phyloP scores from a whole-genome alignment of 1,140 invertebrate genomes.

The Atta cephalotes region DNA sequence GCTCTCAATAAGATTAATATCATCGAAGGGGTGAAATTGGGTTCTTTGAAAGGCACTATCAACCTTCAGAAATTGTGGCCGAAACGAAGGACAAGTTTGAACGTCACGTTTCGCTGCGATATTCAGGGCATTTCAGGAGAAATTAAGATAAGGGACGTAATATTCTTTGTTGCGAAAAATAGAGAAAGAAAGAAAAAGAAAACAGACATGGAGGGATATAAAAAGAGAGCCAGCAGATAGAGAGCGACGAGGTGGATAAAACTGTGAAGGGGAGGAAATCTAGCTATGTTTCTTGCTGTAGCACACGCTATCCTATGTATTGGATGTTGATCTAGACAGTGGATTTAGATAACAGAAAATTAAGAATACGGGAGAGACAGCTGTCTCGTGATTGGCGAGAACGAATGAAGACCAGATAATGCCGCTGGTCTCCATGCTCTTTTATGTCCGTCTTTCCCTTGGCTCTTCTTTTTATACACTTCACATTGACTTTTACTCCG shows the following conservation, averaged over 20 bases:
- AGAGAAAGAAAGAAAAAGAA: constrained; percentile 15
- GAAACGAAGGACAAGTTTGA: constrained; percentile 35
- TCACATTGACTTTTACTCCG: neutral
- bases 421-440: neutral
- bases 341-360: constrained; percentile 69
- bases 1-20: constrained; percentile 34
- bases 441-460: neutral
- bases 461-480: neutral
- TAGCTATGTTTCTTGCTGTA: neutral
- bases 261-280: constrained; percentile 6
- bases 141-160: constrained; percentile 66
- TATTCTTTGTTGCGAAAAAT: constrained; percentile 33
- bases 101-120: constrained; percentile 36
- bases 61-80: constrained; percentile 39
- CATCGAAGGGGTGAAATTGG: constrained; percentile 7
- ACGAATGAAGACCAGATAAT: constrained; percentile 58
- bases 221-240: neutral
- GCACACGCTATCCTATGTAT: constrained; percentile 13
- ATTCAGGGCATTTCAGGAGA: neutral
- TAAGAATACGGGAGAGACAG: constrained; percentile 32
- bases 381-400: constrained; percentile 35
- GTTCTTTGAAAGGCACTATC: neutral
- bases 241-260: constrained; percentile 17
- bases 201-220: neutral
- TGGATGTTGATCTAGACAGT: constrained; percentile 29